Percentiles rank a stretch among this genome's conserved stretches.
phyloP scores from a whole-genome alignment of 2,888 invertebrate species.

The Coenonympha glycerion region DNA sequence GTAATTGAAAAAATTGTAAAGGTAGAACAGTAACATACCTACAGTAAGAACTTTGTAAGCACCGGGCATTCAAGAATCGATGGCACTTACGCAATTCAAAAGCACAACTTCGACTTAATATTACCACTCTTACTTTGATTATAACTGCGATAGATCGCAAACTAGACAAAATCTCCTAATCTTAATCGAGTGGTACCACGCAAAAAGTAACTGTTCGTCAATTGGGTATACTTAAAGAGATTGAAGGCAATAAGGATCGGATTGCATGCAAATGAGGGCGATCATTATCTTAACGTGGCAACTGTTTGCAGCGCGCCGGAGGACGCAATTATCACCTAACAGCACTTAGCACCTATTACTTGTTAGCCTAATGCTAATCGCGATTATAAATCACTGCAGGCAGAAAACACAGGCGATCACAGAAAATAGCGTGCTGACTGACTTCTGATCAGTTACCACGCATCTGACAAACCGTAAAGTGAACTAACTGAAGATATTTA shows the following conservation, averaged over 20 bases:
- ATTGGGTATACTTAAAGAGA: conserved; percentile 3
- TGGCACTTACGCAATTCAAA: too few species aligned
- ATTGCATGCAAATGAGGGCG: conserved; percentile 44
- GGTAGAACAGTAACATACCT: too few species aligned
- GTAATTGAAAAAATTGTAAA: too few species aligned
- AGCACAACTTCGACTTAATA: too few species aligned
- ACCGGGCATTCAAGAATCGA: too few species aligned
- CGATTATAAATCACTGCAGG: conserved; percentile 34
- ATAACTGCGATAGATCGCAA: background rate
- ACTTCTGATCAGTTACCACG: too few species aligned
- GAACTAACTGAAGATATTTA: too few species aligned
- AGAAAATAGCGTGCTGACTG: background rate
- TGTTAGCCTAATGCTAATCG: conserved; percentile 45
- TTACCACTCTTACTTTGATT: too few species aligned
- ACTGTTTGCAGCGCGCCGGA: conserved; percentile 46
- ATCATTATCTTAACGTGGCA: conserved; percentile 55
- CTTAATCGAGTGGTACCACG: background rate
- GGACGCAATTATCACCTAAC: conserved; percentile 51
- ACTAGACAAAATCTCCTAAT: background rate
- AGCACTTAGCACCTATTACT: conserved; percentile 40
- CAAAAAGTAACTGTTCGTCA: background rate
- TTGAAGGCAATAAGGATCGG: conserved; percentile 27
- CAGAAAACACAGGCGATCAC: conserved; percentile 6
- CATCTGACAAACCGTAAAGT: too few species aligned
- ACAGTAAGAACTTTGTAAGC: too few species aligned